Conservation (phyloP, 2,797 vertebrate genomes). For the Halcyon smyrnensis region DNA sequence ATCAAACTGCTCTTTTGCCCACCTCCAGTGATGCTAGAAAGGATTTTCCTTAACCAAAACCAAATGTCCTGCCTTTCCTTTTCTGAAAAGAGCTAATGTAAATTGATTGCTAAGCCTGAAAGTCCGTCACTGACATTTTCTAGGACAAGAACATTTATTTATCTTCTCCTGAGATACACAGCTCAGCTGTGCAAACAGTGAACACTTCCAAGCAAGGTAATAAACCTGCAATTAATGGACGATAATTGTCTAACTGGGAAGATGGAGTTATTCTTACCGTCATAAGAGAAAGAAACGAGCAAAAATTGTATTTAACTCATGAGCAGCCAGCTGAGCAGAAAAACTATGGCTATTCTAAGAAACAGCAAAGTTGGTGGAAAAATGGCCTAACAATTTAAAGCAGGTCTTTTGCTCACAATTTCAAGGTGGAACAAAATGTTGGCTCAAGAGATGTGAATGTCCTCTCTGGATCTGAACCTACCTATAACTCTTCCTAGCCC, state of each 20-base stretch:
- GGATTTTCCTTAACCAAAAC: background rate
- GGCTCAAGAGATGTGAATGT: background rate
- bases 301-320: background rate
- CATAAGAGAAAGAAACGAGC: background rate
- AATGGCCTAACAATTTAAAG: background rate
- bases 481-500: background rate
- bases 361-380: background rate
- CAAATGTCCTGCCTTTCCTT: background rate
- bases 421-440: accelerated
- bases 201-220: slow-evolving; percentile 7
- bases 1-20: background rate
- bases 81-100: background rate
- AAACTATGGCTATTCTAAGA: background rate
- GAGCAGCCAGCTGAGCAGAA: background rate
- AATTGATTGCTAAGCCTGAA: background rate
- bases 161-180: slow-evolving; percentile 13
- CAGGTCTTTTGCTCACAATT: background rate
- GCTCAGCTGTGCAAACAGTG: slow-evolving; percentile 26
- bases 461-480: background rate
- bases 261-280: background rate
- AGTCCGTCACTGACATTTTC: background rate
- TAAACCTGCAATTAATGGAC: slow-evolving; percentile 35
- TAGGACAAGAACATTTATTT: background rate
- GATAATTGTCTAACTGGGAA: background rate
- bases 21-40: background rate